phyloP scores from a whole-genome alignment of 2,113 vertebrate species.

The Arenaria interpres region DNA sequence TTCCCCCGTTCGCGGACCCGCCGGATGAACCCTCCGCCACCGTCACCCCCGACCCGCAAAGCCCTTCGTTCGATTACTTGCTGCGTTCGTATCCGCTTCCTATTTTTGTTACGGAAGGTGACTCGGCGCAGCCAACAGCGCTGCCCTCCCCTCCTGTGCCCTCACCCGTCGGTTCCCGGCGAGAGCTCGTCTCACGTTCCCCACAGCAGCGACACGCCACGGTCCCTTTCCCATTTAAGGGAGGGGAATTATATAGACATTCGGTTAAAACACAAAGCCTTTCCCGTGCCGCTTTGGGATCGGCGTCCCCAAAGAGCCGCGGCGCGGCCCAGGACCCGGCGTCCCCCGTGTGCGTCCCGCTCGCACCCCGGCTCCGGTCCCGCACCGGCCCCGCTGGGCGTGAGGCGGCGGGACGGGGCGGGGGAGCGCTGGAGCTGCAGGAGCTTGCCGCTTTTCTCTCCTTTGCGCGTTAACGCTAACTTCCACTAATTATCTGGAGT shows the following conservation, averaged over 20 bases:
- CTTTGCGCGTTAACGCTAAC: constrained; percentile 20
- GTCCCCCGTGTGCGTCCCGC: neutral
- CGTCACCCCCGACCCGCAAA: neutral
- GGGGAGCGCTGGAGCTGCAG: neutral
- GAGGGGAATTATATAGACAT: neutral
- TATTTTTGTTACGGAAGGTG: neutral
- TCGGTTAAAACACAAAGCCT: neutral
- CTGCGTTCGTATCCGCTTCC: neutral
- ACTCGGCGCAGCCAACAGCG: neutral
- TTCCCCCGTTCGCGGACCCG: neutral
- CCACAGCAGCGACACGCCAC: neutral
- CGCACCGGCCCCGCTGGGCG: neutral
- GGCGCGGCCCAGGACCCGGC: neutral
- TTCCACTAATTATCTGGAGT: constrained; percentile 32
- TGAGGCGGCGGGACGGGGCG: neutral
- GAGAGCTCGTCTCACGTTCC: neutral
- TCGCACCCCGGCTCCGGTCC: too few relatives aligned
- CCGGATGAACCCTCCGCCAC: neutral
- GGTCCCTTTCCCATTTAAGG: neutral
- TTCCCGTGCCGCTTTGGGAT: neutral
- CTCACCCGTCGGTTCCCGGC: neutral
- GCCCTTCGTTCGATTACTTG: neutral
- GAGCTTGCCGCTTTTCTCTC: neutral
- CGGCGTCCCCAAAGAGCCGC: neutral
- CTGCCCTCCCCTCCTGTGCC: neutral